Percentiles rank a stretch among this genome's conserved stretches.
Evolutionary conservation across 2,888 invertebrate genomes (phyloP).

Genomic region (Megastigmus dorsalis): DNA sequence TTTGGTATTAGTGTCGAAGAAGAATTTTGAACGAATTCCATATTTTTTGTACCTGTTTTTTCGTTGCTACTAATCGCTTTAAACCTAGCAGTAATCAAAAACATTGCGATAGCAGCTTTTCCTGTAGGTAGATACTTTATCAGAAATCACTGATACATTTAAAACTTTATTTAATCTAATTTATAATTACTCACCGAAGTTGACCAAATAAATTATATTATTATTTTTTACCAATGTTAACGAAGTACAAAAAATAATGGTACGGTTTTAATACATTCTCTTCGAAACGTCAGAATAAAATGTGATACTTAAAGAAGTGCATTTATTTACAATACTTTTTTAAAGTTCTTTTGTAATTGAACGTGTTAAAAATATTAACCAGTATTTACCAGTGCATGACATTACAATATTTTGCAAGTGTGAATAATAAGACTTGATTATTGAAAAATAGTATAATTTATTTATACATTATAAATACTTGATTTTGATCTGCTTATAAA

Average conservation of each 20-base stretch:
- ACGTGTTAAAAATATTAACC: neutral
- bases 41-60: no score
- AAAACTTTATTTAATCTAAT: no score
- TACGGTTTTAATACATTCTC: neutral
- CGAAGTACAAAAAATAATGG: neutral
- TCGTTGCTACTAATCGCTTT: no score
- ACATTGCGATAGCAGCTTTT: no score
- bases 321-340: slow-evolving; percentile 1
- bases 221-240: no score
- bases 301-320: slow-evolving; percentile 19
- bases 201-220: no score
- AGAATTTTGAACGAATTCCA: no score
- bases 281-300: neutral
- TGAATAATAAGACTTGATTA: slow-evolving; percentile 13
- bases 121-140: no score
- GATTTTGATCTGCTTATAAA: slow-evolving; percentile 26
- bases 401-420: neutral
- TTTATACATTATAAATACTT: slow-evolving; percentile 10
- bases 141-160: no score
- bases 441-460: neutral
- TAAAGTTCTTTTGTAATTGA: neutral
- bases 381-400: neutral
- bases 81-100: no score
- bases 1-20: neutral
- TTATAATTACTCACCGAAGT: no score